These are phyloP conservation scores for Meriones psammophilus DNA, from an alignment of 2,797 vertebrate genomes.

Conservation along the genomic window DNA sequence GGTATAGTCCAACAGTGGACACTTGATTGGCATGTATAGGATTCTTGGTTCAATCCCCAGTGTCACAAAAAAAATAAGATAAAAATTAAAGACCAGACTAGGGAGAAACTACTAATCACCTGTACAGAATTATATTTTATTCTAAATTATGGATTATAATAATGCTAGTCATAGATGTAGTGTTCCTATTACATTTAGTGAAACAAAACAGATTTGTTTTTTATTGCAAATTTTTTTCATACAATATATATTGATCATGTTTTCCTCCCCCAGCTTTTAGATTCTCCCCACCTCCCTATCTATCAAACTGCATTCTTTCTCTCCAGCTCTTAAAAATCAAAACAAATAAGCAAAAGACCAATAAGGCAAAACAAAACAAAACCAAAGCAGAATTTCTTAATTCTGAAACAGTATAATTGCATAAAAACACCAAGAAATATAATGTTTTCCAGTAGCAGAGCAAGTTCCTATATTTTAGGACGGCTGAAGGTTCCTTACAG, in stretches of 20 bases:
- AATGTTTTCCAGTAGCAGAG: background rate
- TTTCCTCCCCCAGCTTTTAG: background rate
- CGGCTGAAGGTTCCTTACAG: too few relatives aligned
- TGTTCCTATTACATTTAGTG: background rate
- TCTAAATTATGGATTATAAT: conserved; percentile 23
- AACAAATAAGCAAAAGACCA: background rate
- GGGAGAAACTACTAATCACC: background rate
- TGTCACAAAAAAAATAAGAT: background rate
- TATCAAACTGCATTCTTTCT: background rate
- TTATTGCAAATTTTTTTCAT: background rate
- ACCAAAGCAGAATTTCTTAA: background rate
- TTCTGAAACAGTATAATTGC: background rate
- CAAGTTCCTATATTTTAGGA: background rate
- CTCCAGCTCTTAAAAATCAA: background rate
- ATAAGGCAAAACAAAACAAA: background rate
- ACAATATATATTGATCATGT: background rate
- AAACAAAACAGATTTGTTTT: background rate
- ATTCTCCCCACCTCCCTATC: background rate
- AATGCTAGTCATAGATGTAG: background rate
- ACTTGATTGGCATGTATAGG: background rate
- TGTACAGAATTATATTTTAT: conserved; percentile 19
- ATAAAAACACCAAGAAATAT: background rate
- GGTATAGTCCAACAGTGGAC: background rate
- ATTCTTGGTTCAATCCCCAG: background rate
- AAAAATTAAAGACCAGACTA: background rate